These are phyloP conservation scores for Paedocypris micromegethes DNA, from an alignment of 2,797 vertebrate genomes.

Conservation along the genomic window DNA sequence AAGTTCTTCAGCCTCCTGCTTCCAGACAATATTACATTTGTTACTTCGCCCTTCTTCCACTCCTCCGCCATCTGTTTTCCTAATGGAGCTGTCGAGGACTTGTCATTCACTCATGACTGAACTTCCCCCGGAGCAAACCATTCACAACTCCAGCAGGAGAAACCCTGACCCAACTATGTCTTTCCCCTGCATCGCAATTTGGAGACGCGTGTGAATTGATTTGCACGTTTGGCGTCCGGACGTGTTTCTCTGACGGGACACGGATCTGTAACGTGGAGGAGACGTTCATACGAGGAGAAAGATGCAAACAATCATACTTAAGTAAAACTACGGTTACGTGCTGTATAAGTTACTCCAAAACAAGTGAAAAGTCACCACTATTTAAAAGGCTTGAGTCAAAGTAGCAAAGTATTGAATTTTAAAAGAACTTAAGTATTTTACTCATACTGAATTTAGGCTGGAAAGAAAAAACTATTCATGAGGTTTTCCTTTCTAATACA, in stretches of 20 bases:
- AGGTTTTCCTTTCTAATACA: no score
- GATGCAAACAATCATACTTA: background rate
- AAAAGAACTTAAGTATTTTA: no score
- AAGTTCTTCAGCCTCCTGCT: constrained; percentile 54
- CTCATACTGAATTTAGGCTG: no score
- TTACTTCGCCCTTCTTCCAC: constrained; percentile 48
- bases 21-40: constrained; percentile 58
- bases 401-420: no score
- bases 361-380: no score
- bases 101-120: constrained; percentile 63
- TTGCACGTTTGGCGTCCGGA: constrained; percentile 25
- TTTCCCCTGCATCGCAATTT: background rate
- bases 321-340: no score
- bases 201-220: constrained; percentile 11
- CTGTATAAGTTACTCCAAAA: no score
- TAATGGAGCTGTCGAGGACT: constrained; percentile 65
- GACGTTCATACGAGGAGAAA: constrained; percentile 13
- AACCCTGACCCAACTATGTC: constrained; percentile 22
- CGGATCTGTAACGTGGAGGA: constrained; percentile 11
- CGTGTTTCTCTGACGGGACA: constrained; percentile 8
- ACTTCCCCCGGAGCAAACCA: constrained; percentile 48
- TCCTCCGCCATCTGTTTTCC: constrained; percentile 62
- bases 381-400: no score
- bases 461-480: no score
- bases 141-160: constrained; percentile 46